These are phyloP conservation scores for Cyprinus carpio DNA, from an alignment of 2,113 vertebrate genomes.

Conservation along the genomic window DNA sequence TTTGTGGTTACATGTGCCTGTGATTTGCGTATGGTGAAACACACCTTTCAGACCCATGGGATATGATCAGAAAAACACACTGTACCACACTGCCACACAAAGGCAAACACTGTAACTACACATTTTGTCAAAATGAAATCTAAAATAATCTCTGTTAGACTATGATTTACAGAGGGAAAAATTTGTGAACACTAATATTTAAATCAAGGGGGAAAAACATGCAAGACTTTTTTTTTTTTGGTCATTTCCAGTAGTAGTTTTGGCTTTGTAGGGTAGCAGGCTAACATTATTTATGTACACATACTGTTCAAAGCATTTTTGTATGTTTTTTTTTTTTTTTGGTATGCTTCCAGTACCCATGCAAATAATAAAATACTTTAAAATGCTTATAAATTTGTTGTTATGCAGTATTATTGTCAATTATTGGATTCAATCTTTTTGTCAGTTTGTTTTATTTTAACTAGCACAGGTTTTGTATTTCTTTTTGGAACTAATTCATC, in stretches of 20 bases:
- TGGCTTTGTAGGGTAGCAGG: neutral
- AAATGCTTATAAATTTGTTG: too few species aligned
- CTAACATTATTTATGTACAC: neutral
- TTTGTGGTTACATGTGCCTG: conserved; percentile 40
- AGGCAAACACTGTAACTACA: neutral
- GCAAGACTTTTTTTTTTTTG: neutral
- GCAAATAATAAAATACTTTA: too few species aligned
- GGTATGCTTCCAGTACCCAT: too few species aligned
- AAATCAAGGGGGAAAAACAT: neutral
- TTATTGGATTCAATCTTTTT: too few species aligned
- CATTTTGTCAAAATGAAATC: neutral
- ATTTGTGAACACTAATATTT: neutral
- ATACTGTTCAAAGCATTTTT: neutral
- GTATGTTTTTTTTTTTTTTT: neutral
- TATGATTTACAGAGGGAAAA: neutral
- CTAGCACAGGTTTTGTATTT: too few species aligned
- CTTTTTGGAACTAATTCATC: too few species aligned
- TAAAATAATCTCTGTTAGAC: neutral
- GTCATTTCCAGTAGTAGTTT: neutral
- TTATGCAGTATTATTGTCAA: too few species aligned
- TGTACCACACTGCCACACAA: neutral
- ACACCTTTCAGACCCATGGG: neutral
- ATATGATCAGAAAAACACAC: neutral
- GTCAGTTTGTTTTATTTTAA: too few species aligned
- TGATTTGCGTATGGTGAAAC: conserved; percentile 3